phyloP scores from a whole-genome alignment of 1,140 invertebrate genomes.

The Carposina sasakii region DNA sequence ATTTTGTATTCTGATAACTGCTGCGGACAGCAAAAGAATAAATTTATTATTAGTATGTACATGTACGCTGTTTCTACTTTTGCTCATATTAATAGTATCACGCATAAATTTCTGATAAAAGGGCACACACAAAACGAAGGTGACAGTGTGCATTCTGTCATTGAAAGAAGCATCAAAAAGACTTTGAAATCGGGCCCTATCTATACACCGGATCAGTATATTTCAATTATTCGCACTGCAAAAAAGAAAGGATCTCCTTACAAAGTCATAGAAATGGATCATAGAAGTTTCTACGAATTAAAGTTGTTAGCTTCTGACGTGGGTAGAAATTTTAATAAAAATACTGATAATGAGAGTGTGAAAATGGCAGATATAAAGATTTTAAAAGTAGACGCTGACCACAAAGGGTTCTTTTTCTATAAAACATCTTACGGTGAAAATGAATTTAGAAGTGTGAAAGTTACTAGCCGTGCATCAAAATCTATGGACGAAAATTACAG shows the following conservation, averaged over 20 bases:
- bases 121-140: constrained; percentile 52
- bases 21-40: constrained; percentile 54
- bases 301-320: constrained; percentile 26
- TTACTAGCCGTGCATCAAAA: too few species aligned
- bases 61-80: constrained; percentile 28
- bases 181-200: constrained; percentile 17
- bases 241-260: constrained; percentile 8
- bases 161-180: constrained; percentile 34
- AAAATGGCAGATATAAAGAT: constrained; percentile 32
- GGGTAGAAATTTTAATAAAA: constrained; percentile 31
- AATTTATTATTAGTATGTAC: constrained; percentile 35
- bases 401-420: constrained; percentile 15
- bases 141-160: constrained; percentile 39
- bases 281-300: constrained; percentile 14
- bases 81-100: constrained; percentile 37
- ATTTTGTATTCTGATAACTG: constrained; percentile 53
- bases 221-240: constrained; percentile 8
- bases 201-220: constrained; percentile 28
- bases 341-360: constrained; percentile 20
- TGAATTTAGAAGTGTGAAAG: too few species aligned
- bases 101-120: constrained; percentile 41
- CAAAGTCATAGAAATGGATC: constrained; percentile 11
- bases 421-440: constrained; percentile 23
- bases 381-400: constrained; percentile 16
- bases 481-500: too few species aligned